A percentile compares a stretch with the other conserved stretches of the same genome.
These are phyloP conservation scores for Limnephilus marmoratus DNA, from an alignment of 2,888 invertebrate genomes.

Conservation along the genomic window DNA sequence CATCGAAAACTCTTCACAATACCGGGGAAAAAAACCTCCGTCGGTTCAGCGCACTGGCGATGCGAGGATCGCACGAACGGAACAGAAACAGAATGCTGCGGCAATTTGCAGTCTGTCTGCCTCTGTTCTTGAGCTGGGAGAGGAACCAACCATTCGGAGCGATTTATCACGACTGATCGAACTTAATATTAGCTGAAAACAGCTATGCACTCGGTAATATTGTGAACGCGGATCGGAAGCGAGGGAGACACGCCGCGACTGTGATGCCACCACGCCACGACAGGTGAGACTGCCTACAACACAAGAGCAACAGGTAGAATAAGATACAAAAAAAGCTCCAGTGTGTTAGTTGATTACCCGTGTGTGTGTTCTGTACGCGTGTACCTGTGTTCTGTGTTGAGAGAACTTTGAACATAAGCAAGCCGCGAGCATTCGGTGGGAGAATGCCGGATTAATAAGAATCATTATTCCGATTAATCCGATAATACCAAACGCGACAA, in stretches of 20 bases:
- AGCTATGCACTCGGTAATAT: not conserved
- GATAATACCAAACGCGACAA: slow-evolving; percentile 4
- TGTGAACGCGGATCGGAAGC: slow-evolving; percentile 9
- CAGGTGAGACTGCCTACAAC: slow-evolving; percentile 48
- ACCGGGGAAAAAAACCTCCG: slow-evolving; percentile 21
- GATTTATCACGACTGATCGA: slow-evolving; percentile 52
- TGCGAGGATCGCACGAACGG: slow-evolving; percentile 23
- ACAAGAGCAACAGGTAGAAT: slow-evolving; percentile 54
- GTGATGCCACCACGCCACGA: slow-evolving; percentile 32
- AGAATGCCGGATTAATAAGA: slow-evolving; percentile 32
- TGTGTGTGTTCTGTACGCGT: not conserved
- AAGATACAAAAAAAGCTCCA: slow-evolving; percentile 39
- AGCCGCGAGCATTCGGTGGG: not conserved
- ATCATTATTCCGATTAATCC: slow-evolving; percentile 26
- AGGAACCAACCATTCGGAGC: not conserved
- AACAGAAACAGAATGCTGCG: slow-evolving; percentile 18
- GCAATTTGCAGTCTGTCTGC: not conserved
- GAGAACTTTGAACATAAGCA: not conserved
- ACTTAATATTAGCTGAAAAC: slow-evolving; percentile 15
- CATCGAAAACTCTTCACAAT: slow-evolving; percentile 46
- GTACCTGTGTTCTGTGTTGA: slow-evolving; percentile 2
- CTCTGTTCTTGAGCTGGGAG: not conserved
- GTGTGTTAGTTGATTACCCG: not conserved
- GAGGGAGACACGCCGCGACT: not conserved
- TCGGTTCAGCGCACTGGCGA: slow-evolving; percentile 33